These are phyloP conservation scores for Physocephala rufipes DNA, from an alignment of 2,888 invertebrate species.

Conservation along the genomic window DNA sequence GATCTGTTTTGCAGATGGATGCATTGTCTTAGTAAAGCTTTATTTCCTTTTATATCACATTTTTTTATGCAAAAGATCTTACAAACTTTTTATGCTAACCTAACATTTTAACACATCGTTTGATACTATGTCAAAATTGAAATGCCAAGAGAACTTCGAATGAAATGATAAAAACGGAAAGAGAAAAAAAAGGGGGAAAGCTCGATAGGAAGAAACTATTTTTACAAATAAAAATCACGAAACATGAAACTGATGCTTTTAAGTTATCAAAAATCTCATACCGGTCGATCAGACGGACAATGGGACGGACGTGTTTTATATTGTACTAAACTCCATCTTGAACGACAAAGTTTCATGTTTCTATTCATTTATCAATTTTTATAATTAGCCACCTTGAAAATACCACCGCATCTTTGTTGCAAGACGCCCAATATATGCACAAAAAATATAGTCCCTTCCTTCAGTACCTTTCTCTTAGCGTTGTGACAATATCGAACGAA, in stretches of 20 bases:
- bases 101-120: slow-evolving; percentile 55
- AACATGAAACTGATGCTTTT: too few species aligned
- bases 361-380: neutral
- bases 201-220: too few species aligned
- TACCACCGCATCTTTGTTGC: too few species aligned
- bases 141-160: slow-evolving; percentile 62
- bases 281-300: neutral
- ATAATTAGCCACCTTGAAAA: neutral
- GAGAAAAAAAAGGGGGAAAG: too few species aligned
- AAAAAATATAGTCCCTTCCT: too few species aligned
- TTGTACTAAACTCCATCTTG: neutral
- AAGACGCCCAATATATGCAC: too few species aligned
- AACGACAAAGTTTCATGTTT: neutral
- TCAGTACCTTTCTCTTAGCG: too few species aligned
- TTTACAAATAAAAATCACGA: neutral
- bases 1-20: too few species aligned
- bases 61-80: too few species aligned
- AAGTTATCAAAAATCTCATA: neutral
- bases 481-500: too few species aligned
- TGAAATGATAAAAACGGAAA: neutral
- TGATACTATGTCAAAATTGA: slow-evolving; percentile 52
- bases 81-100: slow-evolving; percentile 44
- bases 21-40: neutral
- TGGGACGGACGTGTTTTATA: neutral
- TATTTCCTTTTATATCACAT: neutral